These are phyloP conservation scores for Sebastes steindachneri DNA, from an alignment of 2,797 vertebrate species.

Conservation along the genomic window DNA sequence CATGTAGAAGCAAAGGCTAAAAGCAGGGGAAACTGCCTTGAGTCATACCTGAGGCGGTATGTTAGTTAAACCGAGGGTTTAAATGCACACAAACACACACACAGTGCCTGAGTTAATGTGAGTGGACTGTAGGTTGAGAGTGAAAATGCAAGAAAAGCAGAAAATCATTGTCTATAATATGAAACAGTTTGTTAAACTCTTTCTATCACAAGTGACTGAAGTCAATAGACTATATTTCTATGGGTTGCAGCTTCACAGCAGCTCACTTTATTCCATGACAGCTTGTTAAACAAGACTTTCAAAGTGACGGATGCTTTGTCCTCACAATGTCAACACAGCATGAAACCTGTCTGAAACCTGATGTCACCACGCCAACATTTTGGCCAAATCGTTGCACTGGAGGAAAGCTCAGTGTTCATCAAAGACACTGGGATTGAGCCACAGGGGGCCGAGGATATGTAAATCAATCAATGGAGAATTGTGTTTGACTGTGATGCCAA, in stretches of 20 bases:
- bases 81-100: not conserved
- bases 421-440: not conserved
- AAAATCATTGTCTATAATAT: not conserved
- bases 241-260: not conserved
- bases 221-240: not conserved
- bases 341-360: not conserved
- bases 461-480: not conserved
- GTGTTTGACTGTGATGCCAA: not conserved
- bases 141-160: not conserved
- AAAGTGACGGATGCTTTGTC: not conserved
- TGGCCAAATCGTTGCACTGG: not conserved
- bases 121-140: not conserved
- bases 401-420: not conserved
- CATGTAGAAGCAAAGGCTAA: not conserved
- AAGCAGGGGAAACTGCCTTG: not conserved
- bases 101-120: not conserved
- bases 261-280: not conserved
- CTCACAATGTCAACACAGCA: not conserved
- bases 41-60: conserved; percentile 17
- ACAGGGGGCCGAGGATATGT: not conserved
- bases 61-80: not conserved
- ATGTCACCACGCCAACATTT: not conserved
- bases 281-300: not conserved
- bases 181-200: not conserved
- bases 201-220: not conserved